These are phyloP conservation scores for Rhamnusium bicolor DNA, from an alignment of 2,888 invertebrate genomes.

Conservation along the genomic window DNA sequence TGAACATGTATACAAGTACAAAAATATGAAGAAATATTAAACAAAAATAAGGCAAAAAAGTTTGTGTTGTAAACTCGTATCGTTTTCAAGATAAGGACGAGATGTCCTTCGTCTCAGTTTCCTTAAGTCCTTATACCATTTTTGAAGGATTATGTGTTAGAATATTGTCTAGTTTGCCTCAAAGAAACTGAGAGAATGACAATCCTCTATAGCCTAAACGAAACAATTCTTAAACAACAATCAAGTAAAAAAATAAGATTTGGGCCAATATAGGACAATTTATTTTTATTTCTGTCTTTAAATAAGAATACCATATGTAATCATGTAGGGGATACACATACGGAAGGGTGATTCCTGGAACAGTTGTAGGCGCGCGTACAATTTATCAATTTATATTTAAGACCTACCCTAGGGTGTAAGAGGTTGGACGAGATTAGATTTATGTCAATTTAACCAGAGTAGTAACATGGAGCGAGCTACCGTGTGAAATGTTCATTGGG, in stretches of 20 bases:
- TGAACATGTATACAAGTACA: too few species aligned
- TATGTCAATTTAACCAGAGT: conserved; percentile 23
- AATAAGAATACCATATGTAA: conserved; percentile 17
- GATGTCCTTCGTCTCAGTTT: too few species aligned
- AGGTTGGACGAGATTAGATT: conserved; percentile 24
- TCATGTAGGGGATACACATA: not conserved
- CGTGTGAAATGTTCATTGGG: not conserved
- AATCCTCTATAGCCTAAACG: not conserved
- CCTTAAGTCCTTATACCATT: too few species aligned
- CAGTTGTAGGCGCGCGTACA: conserved; percentile 2
- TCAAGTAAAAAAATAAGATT: not conserved
- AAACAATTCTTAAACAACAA: not conserved
- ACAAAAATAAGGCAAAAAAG: too few species aligned
- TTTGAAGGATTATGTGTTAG: not conserved
- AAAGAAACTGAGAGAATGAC: not conserved
- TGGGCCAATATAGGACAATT: not conserved
- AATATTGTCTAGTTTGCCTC: not conserved
- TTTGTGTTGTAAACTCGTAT: too few species aligned
- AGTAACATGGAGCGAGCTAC: not conserved
- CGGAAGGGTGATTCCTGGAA: not conserved
- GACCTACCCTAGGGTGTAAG: conserved; percentile 15
- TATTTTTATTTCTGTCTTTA: conserved; percentile 8
- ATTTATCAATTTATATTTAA: conserved; percentile 34
- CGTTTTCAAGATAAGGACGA: too few species aligned
- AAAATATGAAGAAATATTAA: too few species aligned